These are phyloP conservation scores for Mixornis gularis DNA, from an alignment of 2,113 vertebrate species.

Conservation along the genomic window DNA sequence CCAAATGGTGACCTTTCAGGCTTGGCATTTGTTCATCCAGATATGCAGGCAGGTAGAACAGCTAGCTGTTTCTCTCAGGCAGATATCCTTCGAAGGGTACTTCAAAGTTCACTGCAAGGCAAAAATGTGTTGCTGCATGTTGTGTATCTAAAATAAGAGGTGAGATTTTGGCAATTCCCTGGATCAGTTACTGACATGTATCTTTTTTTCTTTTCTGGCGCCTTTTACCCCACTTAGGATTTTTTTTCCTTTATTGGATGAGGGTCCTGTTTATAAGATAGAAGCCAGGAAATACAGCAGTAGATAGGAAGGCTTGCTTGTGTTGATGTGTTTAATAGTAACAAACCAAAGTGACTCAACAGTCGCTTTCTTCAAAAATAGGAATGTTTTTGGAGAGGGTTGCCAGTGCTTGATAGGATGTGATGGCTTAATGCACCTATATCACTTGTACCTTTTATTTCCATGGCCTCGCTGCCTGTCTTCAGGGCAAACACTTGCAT, in stretches of 20 bases:
- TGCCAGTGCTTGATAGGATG: not conserved
- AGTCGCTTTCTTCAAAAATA: not conserved
- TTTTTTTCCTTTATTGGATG: not conserved
- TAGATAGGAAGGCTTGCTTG: not conserved
- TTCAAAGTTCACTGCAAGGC: not conserved
- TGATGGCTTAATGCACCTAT: not conserved
- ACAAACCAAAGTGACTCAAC: not conserved
- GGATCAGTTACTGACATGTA: not conserved
- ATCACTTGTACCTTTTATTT: not conserved
- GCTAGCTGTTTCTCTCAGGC: not conserved
- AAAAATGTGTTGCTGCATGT: not conserved
- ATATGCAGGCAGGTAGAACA: not conserved
- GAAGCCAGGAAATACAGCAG: not conserved
- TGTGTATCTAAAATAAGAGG: not conserved
- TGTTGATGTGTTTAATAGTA: not conserved
- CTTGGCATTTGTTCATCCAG: not conserved
- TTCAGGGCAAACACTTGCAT: not conserved
- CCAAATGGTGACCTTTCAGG: not conserved
- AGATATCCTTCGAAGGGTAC: not conserved
- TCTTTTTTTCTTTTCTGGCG: not conserved
- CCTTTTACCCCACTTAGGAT: not conserved
- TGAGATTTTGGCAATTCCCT: not conserved
- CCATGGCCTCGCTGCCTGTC: accelerated
- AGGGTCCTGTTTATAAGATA: not conserved
- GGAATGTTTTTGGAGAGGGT: not conserved